A percentile compares a stretch with the other conserved stretches of the same genome.
Evolutionary conservation across 2,113 vertebrate species (phyloP).

Genomic region (Calyptommatus sinebrachiatus): DNA sequence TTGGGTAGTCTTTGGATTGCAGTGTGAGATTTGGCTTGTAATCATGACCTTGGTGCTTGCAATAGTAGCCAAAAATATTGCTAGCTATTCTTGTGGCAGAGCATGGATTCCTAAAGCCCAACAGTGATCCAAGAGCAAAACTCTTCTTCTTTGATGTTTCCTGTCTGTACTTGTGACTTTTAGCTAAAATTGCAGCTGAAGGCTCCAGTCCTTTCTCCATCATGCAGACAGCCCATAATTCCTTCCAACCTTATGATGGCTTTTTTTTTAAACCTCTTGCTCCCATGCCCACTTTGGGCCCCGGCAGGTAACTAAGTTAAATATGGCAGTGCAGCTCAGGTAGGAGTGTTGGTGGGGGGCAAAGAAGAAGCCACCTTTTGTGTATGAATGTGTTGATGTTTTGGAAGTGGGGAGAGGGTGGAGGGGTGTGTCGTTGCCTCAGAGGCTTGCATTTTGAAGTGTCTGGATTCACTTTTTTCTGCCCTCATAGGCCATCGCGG

Average conservation of each 20-base stretch:
- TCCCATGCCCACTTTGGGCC: constrained; percentile 11
- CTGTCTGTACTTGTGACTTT: constrained; percentile 14
- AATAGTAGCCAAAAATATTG: neutral
- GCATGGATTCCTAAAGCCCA: neutral
- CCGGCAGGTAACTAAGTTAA: constrained; percentile 25
- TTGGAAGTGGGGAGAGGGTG: constrained; percentile 15
- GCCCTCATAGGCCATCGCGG: constrained; percentile 82
- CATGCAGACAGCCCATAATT: constrained; percentile 32
- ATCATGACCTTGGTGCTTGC: neutral
- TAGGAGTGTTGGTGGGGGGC: constrained; percentile 15
- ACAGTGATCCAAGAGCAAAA: neutral
- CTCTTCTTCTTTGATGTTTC: neutral
- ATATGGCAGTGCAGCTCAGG: constrained; percentile 28
- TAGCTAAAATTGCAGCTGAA: constrained; percentile 15
- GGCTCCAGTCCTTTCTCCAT: constrained; percentile 22
- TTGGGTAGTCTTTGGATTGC: neutral
- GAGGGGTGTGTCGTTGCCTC: neutral
- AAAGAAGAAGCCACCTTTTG: neutral
- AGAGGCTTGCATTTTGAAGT: constrained; percentile 6
- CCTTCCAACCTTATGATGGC: constrained; percentile 3
- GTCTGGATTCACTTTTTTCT: constrained; percentile 29
- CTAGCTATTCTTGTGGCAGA: neutral
- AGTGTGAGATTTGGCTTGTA: neutral
- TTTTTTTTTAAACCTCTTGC: constrained; percentile 2
- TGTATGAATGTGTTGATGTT: constrained; percentile 18